phyloP scores from a whole-genome alignment of 2,888 invertebrate genomes.

The Parasteatoda lunata region DNA sequence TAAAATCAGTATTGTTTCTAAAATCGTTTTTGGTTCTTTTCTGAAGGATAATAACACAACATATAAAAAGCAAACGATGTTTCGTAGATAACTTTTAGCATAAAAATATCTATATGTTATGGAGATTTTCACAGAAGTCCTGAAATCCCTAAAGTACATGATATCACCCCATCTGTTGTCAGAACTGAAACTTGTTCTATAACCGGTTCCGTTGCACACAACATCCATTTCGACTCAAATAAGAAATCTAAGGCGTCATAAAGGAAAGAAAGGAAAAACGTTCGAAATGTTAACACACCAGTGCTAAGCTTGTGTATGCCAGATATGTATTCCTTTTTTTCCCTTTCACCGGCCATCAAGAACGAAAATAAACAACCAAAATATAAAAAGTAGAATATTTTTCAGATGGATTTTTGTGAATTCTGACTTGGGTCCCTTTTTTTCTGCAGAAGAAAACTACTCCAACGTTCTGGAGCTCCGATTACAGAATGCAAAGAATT shows the following conservation, averaged over 20 bases:
- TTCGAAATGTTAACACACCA: constrained; percentile 1
- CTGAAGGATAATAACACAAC: no score
- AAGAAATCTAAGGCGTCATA: constrained; percentile 26
- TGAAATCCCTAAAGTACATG: no score
- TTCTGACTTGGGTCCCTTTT: constrained; percentile 2
- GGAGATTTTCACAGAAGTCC: no score
- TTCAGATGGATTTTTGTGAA: constrained; percentile 30
- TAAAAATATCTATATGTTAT: no score
- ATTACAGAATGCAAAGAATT: constrained; percentile 39
- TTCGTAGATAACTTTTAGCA: no score
- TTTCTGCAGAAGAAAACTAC: constrained; percentile 9
- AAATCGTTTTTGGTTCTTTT: no score
- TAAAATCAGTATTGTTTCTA: no score
- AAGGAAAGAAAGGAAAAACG: background rate
- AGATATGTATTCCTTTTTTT: background rate
- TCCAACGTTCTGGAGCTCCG: constrained; percentile 28
- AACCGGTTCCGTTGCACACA: background rate
- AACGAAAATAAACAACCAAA: constrained; percentile 15
- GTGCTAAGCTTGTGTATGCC: constrained; percentile 4
- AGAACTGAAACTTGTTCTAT: background rate
- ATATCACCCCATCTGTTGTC: no score
- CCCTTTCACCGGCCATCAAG: background rate
- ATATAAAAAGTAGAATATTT: constrained; percentile 15
- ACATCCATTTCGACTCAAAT: constrained; percentile 25
- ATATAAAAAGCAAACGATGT: no score